Evolutionary conservation across 2,797 vertebrate genomes (phyloP).

Genomic region (Garrulus glandarius): DNA sequence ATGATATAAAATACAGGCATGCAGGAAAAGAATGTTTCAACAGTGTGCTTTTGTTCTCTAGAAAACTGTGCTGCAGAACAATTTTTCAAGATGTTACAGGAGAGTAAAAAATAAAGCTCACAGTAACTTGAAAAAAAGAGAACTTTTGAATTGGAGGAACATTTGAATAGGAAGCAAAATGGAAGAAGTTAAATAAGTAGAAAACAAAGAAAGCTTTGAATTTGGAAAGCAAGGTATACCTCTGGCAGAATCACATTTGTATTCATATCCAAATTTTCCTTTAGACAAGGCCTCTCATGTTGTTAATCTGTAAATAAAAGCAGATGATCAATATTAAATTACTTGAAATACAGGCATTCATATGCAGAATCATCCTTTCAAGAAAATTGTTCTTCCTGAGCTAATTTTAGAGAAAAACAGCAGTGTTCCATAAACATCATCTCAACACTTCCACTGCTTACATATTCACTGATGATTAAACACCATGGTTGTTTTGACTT

Average conservation of each 20-base stretch:
- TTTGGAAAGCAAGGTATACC: neutral
- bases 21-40: neutral
- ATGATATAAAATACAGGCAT: neutral
- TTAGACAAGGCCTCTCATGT: neutral
- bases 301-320: constrained; percentile 3
- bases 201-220: constrained; percentile 33
- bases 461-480: neutral
- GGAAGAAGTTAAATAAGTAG: neutral
- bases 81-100: constrained; percentile 26
- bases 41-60: constrained; percentile 17
- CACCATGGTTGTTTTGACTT: neutral
- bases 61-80: neutral
- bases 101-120: neutral
- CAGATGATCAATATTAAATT: neutral
- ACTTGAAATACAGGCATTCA: neutral
- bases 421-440: neutral
- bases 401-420: neutral
- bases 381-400: neutral
- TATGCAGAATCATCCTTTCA: neutral
- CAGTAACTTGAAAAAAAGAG: constrained; percentile 1
- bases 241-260: neutral
- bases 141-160: neutral
- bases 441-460: neutral
- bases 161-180: neutral
- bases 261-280: neutral